Evolutionary conservation across 2,113 vertebrate species (phyloP).

Genomic region (Apus apus): DNA sequence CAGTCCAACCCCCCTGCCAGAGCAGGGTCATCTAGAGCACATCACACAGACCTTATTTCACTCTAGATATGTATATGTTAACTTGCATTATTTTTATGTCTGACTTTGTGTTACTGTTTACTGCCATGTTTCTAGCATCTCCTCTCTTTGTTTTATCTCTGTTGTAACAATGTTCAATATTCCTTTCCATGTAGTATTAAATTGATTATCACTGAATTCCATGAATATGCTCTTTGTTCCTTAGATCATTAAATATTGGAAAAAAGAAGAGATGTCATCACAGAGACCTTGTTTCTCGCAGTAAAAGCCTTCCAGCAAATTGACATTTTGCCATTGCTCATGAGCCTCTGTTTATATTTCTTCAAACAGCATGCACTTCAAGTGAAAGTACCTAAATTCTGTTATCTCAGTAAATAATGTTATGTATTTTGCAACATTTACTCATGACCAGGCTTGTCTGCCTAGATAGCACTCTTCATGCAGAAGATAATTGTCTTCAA

Average conservation of each 20-base stretch:
- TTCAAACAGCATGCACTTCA: background rate
- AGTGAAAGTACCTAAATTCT: background rate
- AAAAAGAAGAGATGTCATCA: background rate
- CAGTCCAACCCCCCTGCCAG: no score
- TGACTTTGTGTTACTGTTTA: background rate
- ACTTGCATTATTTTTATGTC: background rate
- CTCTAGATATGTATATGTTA: background rate
- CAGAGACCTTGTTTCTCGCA: background rate
- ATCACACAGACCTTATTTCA: no score
- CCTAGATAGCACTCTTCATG: background rate
- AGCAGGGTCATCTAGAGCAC: no score
- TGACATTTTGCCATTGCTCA: background rate
- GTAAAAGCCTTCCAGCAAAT: background rate
- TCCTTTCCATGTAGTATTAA: background rate
- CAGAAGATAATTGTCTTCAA: background rate
- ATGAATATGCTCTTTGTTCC: background rate
- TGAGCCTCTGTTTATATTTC: conserved; percentile 7
- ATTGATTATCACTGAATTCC: background rate
- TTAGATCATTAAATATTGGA: background rate
- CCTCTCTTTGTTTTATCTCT: background rate
- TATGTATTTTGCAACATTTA: conserved; percentile 1
- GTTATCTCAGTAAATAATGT: background rate
- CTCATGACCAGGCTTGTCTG: background rate
- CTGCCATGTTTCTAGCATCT: background rate
- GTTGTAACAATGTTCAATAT: background rate